Conservation (phyloP, 2,113 vertebrate species). For the Oryzias woworae region DNA sequence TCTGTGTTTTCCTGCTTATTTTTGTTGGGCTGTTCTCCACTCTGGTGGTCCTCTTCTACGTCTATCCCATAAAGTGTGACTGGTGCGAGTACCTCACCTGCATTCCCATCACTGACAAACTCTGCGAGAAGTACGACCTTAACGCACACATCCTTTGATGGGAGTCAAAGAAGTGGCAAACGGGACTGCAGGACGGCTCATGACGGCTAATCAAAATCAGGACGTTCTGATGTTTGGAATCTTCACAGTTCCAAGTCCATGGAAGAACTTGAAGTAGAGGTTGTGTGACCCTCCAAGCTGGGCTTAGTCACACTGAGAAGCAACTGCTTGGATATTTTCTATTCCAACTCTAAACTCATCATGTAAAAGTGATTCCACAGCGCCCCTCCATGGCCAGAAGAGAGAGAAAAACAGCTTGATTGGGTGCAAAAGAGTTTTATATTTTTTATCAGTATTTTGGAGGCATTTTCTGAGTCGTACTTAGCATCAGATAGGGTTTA, state of each 20-base stretch:
- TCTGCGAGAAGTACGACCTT: constrained; percentile 95
- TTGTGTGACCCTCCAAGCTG: too few relatives aligned
- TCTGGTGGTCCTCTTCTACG: constrained; percentile 92
- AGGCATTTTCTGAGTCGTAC: constrained; percentile 29
- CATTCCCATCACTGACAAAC: constrained; percentile 97
- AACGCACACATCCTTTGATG: constrained; percentile 92
- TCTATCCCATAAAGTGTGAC: constrained; percentile 90
- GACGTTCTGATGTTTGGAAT: too few relatives aligned
- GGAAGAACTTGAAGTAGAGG: too few relatives aligned
- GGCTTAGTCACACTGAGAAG: too few relatives aligned
- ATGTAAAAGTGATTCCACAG: constrained; percentile 7
- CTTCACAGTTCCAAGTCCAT: too few relatives aligned
- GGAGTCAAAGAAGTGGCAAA: too few relatives aligned
- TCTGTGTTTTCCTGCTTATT: constrained; percentile 86
- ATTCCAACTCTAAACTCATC: background rate
- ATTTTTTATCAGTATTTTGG: constrained; percentile 39
- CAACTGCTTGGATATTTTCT: too few relatives aligned
- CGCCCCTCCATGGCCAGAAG: constrained; percentile 23
- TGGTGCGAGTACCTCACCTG: constrained; percentile 98
- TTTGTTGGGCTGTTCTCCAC: constrained; percentile 89
- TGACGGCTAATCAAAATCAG: too few relatives aligned
- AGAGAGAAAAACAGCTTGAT: background rate
- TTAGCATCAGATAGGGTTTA: constrained; percentile 30
- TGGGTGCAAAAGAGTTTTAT: background rate
- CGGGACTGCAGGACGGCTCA: too few relatives aligned